Conservation (phyloP, 2,113 vertebrate genomes). For the Cynocephalus volans region DNA sequence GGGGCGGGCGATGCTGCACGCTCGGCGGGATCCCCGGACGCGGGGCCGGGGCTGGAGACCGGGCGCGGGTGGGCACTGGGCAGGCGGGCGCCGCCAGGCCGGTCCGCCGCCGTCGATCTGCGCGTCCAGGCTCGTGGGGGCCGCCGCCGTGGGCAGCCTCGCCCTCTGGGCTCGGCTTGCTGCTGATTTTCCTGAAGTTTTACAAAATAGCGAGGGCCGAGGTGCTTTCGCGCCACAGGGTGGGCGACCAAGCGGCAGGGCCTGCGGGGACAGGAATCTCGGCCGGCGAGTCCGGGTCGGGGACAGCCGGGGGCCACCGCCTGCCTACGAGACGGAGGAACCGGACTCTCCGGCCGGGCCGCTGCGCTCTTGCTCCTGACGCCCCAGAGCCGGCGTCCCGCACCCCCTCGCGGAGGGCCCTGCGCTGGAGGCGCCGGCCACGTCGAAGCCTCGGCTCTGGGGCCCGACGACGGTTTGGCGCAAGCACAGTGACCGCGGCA, state of each 20-base stretch:
- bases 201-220: neutral
- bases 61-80: neutral
- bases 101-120: neutral
- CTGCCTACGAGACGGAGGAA: neutral
- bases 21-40: neutral
- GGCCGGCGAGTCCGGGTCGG: neutral
- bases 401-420: neutral
- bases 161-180: neutral
- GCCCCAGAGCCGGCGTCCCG: neutral
- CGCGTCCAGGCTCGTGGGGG: neutral
- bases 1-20: neutral
- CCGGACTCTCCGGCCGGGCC: neutral
- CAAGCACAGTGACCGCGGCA: neutral
- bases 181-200: conserved; percentile 40
- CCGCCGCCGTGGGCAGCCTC: neutral
- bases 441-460: neutral
- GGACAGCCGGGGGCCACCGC: conserved; percentile 4
- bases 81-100: accelerated
- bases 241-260: neutral
- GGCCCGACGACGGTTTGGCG: neutral
- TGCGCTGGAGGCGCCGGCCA: neutral
- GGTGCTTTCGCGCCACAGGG: neutral
- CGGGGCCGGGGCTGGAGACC: neutral
- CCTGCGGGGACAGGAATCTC: neutral
- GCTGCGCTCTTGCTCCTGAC: neutral